Evolutionary conservation across 2,797 vertebrate species (phyloP).

Genomic region (Cryptoblepharus egeriae): DNA sequence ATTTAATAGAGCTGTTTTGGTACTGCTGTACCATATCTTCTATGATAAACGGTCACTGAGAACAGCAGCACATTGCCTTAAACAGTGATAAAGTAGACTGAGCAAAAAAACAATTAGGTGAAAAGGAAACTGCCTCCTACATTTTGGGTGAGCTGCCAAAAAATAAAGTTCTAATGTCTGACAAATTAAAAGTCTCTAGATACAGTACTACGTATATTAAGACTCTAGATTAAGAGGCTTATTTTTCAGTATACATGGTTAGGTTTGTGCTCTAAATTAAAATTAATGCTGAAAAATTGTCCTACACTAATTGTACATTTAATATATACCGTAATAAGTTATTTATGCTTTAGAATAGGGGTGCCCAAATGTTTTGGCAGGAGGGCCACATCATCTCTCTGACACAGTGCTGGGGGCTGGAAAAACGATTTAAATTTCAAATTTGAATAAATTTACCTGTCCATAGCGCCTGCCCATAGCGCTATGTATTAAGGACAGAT

Average conservation of each 20-base stretch:
- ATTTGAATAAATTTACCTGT: too few relatives aligned
- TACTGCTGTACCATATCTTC: slow-evolving; percentile 26
- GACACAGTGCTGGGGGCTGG: too few relatives aligned
- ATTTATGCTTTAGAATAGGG: too few relatives aligned
- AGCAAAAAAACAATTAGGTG: slow-evolving; percentile 2
- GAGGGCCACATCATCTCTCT: too few relatives aligned
- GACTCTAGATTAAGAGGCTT: too few relatives aligned
- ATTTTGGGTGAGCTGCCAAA: background rate
- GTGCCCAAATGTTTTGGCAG: too few relatives aligned
- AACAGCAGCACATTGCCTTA: slow-evolving; percentile 8
- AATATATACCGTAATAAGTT: background rate
- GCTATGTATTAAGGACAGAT: too few relatives aligned
- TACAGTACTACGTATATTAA: too few relatives aligned
- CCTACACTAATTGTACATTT: background rate
- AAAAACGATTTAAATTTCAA: too few relatives aligned
- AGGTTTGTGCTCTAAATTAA: too few relatives aligned
- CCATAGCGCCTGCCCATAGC: too few relatives aligned
- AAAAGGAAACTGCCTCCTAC: slow-evolving; percentile 14
- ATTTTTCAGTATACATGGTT: too few relatives aligned
- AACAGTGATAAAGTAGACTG: slow-evolving; percentile 13
- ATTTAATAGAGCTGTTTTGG: slow-evolving; percentile 3
- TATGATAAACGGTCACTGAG: slow-evolving; percentile 19
- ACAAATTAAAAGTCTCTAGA: background rate
- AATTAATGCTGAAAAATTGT: background rate
- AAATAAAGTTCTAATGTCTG: slow-evolving; percentile 2